These are phyloP conservation scores for Tichodroma muraria DNA, from an alignment of 2,113 vertebrate species.

Conservation along the genomic window DNA sequence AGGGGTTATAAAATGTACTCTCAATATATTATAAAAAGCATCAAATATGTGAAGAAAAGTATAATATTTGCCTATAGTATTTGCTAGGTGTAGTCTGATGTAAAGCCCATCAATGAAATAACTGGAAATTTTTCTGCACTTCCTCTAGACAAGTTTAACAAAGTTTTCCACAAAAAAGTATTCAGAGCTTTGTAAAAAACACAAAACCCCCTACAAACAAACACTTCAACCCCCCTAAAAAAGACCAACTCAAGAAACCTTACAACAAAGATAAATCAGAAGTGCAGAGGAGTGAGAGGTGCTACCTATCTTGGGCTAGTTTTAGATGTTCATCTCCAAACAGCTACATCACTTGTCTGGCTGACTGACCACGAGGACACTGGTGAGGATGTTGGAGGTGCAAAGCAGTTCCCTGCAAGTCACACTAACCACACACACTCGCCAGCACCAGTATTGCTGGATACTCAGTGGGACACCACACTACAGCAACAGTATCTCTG, in stretches of 20 bases:
- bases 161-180: background rate
- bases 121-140: background rate
- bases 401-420: background rate
- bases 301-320: background rate
- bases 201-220: rapidly evolving
- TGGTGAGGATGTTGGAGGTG: background rate
- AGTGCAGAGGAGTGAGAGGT: background rate
- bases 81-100: background rate
- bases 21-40: background rate
- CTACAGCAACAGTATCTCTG: background rate
- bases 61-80: background rate
- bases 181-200: background rate
- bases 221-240: background rate
- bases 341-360: background rate
- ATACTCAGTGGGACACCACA: background rate
- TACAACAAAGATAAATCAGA: background rate
- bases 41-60: background rate
- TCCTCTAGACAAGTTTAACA: background rate
- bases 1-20: background rate
- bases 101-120: background rate
- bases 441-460: background rate
- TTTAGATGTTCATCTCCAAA: background rate
- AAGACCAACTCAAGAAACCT: rapidly evolving
- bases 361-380: background rate
- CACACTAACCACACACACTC: background rate